Conservation (phyloP, 1,140 invertebrate genomes). For the Drosophila bipectinata region DNA sequence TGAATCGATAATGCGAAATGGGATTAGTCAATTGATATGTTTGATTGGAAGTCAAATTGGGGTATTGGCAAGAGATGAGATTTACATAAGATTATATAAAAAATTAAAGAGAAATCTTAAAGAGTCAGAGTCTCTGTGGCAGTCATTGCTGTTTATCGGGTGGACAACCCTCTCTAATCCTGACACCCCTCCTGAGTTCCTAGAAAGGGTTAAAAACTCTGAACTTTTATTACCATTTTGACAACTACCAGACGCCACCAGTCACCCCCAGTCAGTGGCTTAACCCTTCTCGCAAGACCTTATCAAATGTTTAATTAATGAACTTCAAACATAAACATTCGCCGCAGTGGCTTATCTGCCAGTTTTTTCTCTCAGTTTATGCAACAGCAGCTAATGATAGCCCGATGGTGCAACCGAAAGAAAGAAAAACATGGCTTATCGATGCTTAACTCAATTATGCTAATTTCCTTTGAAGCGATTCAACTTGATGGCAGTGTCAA, state of each 20-base stretch:
- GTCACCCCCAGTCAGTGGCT: neutral
- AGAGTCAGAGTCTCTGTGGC: neutral
- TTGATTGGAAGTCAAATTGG: neutral
- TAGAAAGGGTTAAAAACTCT: slow-evolving; percentile 39
- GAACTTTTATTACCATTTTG: slow-evolving; percentile 64
- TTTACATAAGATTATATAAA: too few relatives aligned
- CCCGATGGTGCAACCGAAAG: slow-evolving; percentile 30
- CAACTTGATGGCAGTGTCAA: slow-evolving; percentile 57
- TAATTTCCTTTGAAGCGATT: slow-evolving; percentile 63
- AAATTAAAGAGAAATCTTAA: too few relatives aligned
- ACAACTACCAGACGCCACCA: slow-evolving; percentile 47
- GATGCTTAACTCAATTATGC: slow-evolving; percentile 79
- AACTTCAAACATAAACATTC: slow-evolving; percentile 69
- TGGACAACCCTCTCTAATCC: slow-evolving; percentile 63
- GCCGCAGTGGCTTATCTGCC: slow-evolving; percentile 20
- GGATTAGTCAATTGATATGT: slow-evolving; percentile 26
- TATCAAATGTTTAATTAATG: slow-evolving; percentile 80
- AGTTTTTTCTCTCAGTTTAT: slow-evolving; percentile 11
- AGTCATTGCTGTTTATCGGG: slow-evolving; percentile 1
- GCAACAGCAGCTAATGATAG: slow-evolving; percentile 59
- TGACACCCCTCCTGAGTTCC: slow-evolving; percentile 24
- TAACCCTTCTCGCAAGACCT: slow-evolving; percentile 45
- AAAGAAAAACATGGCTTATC: slow-evolving; percentile 65
- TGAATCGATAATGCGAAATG: slow-evolving; percentile 36
- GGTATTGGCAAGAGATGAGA: too few relatives aligned